Evolutionary conservation across 1,140 invertebrate genomes (phyloP).

Genomic region (Hermetia illucens): DNA sequence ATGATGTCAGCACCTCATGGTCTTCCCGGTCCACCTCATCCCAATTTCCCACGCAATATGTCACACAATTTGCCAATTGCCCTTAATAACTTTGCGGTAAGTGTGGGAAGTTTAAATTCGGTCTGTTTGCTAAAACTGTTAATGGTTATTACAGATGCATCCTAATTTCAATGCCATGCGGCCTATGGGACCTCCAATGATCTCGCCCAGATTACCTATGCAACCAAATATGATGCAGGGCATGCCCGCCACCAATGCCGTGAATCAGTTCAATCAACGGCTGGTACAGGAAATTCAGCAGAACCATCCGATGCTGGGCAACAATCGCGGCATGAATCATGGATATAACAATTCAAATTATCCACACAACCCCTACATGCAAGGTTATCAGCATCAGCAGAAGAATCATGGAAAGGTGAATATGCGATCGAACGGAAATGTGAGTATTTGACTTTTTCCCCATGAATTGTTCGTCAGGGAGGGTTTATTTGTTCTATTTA

Average conservation of each 20-base stretch:
- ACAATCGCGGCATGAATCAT: constrained; percentile 2
- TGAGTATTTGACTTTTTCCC: constrained; percentile 11
- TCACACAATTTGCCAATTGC: constrained; percentile 26
- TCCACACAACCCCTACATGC: constrained; percentile 24
- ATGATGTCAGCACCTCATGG: constrained; percentile 19
- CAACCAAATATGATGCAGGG: constrained; percentile 25
- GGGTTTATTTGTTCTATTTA: not conserved
- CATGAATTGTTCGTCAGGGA: constrained; percentile 2
- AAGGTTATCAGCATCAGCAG: constrained; percentile 20
- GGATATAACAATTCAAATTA: not conserved
- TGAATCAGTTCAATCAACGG: constrained; percentile 25
- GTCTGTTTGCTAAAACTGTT: not conserved
- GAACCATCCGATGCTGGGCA: constrained; percentile 38
- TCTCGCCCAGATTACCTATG: constrained; percentile 30
- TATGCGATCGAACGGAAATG: constrained; percentile 20
- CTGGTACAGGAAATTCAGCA: constrained; percentile 41
- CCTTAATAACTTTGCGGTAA: constrained; percentile 24
- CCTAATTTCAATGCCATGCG: constrained; percentile 30
- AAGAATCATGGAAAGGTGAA: constrained; percentile 16
- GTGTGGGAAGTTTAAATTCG: no score
- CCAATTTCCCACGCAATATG: constrained; percentile 21
- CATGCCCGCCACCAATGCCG: constrained; percentile 15
- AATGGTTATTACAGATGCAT: constrained; percentile 16
- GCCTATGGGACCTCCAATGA: constrained; percentile 16
- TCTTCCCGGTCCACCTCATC: constrained; percentile 13